These are phyloP conservation scores for Drosophila fuyamai DNA, from an alignment of 1,140 invertebrate genomes.

Conservation along the genomic window DNA sequence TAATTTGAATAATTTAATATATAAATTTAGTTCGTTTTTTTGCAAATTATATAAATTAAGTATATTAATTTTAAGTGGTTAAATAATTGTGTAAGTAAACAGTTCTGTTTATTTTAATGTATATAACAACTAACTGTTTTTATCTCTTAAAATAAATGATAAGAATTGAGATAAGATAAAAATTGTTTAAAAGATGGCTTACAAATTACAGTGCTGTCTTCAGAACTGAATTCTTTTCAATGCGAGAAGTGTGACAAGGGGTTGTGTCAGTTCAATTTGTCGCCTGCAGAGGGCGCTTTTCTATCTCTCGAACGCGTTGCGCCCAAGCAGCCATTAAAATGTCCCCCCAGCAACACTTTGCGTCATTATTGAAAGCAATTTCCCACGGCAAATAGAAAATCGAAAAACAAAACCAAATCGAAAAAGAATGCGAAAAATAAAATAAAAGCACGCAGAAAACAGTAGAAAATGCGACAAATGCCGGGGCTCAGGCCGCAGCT, in stretches of 20 bases:
- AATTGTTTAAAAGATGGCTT: no score
- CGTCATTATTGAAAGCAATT: slow-evolving; percentile 61
- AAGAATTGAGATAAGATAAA: no score
- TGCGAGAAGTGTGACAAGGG: slow-evolving; percentile 20
- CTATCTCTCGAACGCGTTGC: slow-evolving; percentile 39
- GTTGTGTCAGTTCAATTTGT: slow-evolving; percentile 36
- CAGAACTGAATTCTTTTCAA: slow-evolving; percentile 4
- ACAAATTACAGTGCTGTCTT: no score
- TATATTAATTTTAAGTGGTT: no score
- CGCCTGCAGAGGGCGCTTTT: slow-evolving; percentile 29
- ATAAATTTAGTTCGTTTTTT: no score
- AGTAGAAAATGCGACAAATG: slow-evolving; percentile 64
- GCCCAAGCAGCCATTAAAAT: slow-evolving; percentile 45
- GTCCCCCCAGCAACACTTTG: slow-evolving; percentile 53
- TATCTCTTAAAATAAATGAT: no score
- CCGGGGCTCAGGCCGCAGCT: slow-evolving; percentile 50
- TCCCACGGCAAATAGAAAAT: slow-evolving; percentile 52
- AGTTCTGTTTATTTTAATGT: no score
- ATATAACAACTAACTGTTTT: no score
- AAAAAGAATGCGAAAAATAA: slow-evolving; percentile 31
- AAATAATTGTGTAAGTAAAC: no score
- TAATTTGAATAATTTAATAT: no score
- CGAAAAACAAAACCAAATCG: slow-evolving; percentile 47
- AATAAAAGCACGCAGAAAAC: slow-evolving; percentile 27
- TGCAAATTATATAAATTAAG: no score